Evolutionary conservation across 2,113 vertebrate species (phyloP).

Genomic region (Chloropsis hardwickii): DNA sequence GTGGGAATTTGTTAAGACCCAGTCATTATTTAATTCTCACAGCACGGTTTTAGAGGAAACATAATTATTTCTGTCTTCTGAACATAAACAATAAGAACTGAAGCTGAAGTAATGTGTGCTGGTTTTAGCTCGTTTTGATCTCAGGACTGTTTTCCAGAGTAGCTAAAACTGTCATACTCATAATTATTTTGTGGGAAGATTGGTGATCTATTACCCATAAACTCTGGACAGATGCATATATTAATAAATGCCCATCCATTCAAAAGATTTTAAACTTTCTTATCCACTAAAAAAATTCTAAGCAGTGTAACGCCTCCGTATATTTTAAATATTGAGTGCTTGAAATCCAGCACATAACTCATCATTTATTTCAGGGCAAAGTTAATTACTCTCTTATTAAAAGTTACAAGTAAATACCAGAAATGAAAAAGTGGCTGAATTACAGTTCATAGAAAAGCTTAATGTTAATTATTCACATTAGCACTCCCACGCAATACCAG

Average conservation of each 20-base stretch:
- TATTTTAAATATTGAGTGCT: neutral
- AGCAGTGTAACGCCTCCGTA: neutral
- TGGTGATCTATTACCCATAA: neutral
- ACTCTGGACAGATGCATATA: neutral
- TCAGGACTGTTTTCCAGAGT: neutral
- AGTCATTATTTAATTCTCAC: constrained; percentile 32
- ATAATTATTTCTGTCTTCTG: neutral
- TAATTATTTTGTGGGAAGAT: neutral
- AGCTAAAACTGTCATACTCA: neutral
- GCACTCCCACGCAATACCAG: neutral
- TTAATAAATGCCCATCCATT: neutral
- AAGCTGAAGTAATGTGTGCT: neutral
- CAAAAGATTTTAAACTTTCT: neutral
- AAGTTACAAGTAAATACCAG: neutral
- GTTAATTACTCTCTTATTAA: neutral
- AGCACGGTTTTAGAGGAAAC: neutral
- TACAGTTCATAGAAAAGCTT: neutral
- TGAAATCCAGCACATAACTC: neutral
- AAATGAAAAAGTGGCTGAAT: neutral
- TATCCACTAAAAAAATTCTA: neutral
- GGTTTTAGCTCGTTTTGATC: neutral
- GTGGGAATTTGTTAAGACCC: neutral
- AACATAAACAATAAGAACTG: neutral
- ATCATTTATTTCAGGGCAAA: neutral
- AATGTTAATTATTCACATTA: neutral